phyloP scores from a whole-genome alignment of 2,797 vertebrate species.

The Phyllotis vaccarum region DNA sequence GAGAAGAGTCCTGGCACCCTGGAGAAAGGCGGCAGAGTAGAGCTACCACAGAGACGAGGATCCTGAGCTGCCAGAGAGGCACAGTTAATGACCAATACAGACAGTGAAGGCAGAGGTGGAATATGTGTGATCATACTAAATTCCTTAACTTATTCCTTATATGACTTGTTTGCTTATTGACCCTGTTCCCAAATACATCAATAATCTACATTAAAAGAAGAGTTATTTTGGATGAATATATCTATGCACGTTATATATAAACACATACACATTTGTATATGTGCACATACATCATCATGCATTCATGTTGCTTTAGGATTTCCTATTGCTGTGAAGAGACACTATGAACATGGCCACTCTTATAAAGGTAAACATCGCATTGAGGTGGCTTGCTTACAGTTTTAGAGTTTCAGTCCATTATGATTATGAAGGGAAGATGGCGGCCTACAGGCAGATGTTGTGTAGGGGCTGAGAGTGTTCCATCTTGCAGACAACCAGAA shows the following conservation, averaged over 20 bases:
- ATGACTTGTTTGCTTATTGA: background rate
- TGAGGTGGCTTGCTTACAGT: background rate
- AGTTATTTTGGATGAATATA: background rate
- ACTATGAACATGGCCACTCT: background rate
- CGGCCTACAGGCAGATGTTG: background rate
- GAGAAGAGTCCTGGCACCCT: background rate
- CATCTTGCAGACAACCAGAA: background rate
- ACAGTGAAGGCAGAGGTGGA: background rate
- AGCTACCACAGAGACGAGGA: accelerated
- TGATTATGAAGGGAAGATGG: background rate
- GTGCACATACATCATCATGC: background rate
- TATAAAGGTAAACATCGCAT: background rate
- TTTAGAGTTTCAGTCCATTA: background rate
- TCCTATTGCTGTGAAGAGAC: background rate
- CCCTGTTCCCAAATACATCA: background rate
- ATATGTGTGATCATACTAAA: accelerated
- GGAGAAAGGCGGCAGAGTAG: background rate
- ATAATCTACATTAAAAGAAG: background rate
- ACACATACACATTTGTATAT: background rate
- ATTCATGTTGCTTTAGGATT: background rate
- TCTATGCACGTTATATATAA: background rate
- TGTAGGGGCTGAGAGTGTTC: background rate
- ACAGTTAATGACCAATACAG: no score
- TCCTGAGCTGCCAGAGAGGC: accelerated
- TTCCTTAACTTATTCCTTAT: background rate